Conservation (phyloP, 2,888 invertebrate genomes). For the Ferdinandea cuprea region DNA sequence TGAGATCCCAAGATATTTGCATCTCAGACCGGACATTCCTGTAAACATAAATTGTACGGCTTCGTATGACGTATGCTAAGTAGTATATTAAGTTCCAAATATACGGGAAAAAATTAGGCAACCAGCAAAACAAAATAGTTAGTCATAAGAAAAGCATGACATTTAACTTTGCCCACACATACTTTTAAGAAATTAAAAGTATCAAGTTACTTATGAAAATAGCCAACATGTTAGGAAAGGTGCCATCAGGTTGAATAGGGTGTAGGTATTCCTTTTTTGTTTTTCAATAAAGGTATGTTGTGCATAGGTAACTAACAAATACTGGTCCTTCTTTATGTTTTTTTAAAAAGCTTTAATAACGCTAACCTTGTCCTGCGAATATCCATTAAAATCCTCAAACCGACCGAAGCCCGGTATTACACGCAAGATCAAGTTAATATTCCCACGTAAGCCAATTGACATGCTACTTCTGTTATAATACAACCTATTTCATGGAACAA, state of each 20-base stretch:
- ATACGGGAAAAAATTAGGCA: conserved; percentile 1
- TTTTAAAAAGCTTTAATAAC: background rate
- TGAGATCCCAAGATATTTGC: too few relatives aligned
- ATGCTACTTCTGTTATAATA: conserved; percentile 49
- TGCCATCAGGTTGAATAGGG: conserved; percentile 68
- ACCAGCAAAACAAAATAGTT: conserved; percentile 27
- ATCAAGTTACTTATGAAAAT: conserved; percentile 47
- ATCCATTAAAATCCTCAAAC: conserved; percentile 14
- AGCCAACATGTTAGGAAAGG: conserved; percentile 49
- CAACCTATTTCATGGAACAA: conserved; percentile 48
- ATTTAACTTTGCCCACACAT: conserved; percentile 42
- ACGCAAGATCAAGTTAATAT: conserved; percentile 51
- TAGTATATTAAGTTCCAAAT: conserved; percentile 11
- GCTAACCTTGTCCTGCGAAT: background rate
- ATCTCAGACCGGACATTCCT: too few relatives aligned
- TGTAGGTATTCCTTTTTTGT: conserved; percentile 13
- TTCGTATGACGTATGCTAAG: too few relatives aligned
- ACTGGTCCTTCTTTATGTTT: background rate
- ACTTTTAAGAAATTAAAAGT: conserved; percentile 36
- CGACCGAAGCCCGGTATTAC: conserved; percentile 47
- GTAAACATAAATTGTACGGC: too few relatives aligned
- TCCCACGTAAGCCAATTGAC: conserved; percentile 41
- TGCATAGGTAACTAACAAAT: too few relatives aligned
- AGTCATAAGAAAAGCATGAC: conserved; percentile 31
- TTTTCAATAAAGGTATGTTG: too few relatives aligned